These are phyloP conservation scores for Galerucella calmariensis DNA, from an alignment of 2,888 invertebrate species.

Conservation along the genomic window DNA sequence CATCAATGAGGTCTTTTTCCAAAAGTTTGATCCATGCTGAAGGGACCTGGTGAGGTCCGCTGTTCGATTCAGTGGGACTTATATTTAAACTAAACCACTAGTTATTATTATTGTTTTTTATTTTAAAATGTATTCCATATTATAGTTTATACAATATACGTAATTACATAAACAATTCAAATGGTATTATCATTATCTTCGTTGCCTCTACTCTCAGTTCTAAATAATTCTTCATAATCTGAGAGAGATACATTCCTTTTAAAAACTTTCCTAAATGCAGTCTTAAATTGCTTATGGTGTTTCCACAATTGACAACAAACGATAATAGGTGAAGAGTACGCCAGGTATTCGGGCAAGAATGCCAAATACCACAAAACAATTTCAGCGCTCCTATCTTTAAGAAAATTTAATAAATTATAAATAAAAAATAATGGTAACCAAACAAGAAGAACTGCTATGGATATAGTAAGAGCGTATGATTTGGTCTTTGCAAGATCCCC, in stretches of 20 bases:
- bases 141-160: no score
- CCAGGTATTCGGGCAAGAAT: slow-evolving; percentile 43
- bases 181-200: not conserved
- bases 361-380: slow-evolving; percentile 41
- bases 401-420: slow-evolving; percentile 39
- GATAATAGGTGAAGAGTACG: slow-evolving; percentile 37
- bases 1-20: no score
- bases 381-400: slow-evolving; percentile 30
- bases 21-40: no score
- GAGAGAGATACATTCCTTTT: slow-evolving; percentile 28
- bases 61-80: no score
- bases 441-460: slow-evolving; percentile 29
- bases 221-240: slow-evolving; percentile 41
- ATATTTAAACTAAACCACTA: no score
- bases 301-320: slow-evolving; percentile 38
- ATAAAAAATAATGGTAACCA: slow-evolving; percentile 42
- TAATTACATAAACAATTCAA: not conserved
- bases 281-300: slow-evolving; percentile 37
- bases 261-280: slow-evolving; percentile 39
- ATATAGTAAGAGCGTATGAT: slow-evolving; percentile 33
- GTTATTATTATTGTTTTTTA: no score
- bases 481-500: slow-evolving; percentile 19
- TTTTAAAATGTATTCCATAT: no score
- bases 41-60: no score
- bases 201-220: slow-evolving; percentile 17